These are phyloP conservation scores for Platycercus adscitus DNA, from an alignment of 2,113 vertebrate genomes.

Conservation along the genomic window DNA sequence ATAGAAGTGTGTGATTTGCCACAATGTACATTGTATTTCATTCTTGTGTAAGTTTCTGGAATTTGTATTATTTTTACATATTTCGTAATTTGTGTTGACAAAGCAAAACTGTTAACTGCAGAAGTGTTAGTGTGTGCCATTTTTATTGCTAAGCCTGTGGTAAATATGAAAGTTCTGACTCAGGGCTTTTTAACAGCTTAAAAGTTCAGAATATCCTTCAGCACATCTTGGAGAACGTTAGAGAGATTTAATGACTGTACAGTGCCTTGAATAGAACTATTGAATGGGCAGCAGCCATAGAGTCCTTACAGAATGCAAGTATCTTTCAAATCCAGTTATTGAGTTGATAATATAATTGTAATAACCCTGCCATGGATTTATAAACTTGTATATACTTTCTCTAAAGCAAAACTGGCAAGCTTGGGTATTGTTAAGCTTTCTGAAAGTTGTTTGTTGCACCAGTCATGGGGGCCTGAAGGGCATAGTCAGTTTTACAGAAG, in stretches of 20 bases:
- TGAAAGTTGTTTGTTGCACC: slow-evolving; percentile 41
- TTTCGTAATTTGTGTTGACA: slow-evolving; percentile 48
- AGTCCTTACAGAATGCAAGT: slow-evolving; percentile 6
- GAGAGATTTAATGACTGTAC: slow-evolving; percentile 51
- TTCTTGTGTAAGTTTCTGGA: not conserved
- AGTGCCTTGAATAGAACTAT: slow-evolving; percentile 75
- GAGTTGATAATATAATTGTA: not conserved
- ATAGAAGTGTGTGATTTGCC: not conserved
- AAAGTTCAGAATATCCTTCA: slow-evolving; percentile 36
- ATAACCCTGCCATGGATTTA: not conserved
- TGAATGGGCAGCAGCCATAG: slow-evolving; percentile 56
- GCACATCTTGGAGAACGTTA: slow-evolving; percentile 41
- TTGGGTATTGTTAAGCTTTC: slow-evolving; percentile 26
- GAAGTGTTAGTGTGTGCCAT: slow-evolving; percentile 39
- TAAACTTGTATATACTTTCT: slow-evolving; percentile 37
- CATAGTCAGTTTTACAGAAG: not conserved
- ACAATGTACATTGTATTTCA: not conserved
- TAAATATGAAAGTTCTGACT: slow-evolving; percentile 71
- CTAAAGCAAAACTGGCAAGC: slow-evolving; percentile 40
- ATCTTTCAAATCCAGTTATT: not conserved
- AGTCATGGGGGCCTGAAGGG: not conserved
- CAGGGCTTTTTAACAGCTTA: slow-evolving; percentile 76
- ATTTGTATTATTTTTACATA: not conserved
- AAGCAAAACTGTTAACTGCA: slow-evolving; percentile 31
- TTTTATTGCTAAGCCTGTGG: slow-evolving; percentile 64